Conservation (phyloP, 2,113 vertebrate genomes). For the Scatophagus argus region DNA sequence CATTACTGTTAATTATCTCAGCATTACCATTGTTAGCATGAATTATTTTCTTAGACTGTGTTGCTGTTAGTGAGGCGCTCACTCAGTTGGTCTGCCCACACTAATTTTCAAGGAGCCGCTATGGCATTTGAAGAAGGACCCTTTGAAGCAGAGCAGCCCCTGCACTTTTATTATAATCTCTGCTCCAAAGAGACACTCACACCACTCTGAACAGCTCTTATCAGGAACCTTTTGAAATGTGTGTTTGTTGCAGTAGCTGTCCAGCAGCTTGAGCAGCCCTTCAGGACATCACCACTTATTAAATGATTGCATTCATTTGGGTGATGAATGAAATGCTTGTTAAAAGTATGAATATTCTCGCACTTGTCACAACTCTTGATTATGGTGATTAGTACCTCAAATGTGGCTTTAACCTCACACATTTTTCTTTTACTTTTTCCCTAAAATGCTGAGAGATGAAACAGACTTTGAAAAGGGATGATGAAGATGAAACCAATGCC, state of each 20-base stretch:
- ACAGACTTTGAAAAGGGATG: background rate
- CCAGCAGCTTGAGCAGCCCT: constrained; percentile 19
- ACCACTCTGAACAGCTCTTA: constrained; percentile 19
- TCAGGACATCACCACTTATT: constrained; percentile 25
- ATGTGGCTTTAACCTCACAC: background rate
- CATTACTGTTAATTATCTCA: background rate
- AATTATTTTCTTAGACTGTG: background rate
- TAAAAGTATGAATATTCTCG: background rate
- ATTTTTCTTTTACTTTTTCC: background rate
- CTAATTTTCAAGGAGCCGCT: constrained; percentile 32
- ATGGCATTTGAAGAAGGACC: constrained; percentile 1
- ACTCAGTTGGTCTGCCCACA: constrained; percentile 8
- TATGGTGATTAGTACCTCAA: background rate
- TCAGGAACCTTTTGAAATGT: constrained; percentile 34
- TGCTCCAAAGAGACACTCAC: constrained; percentile 16
- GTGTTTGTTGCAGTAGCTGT: constrained; percentile 13
- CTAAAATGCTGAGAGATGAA: background rate
- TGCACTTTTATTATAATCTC: constrained; percentile 22
- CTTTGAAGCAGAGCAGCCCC: constrained; percentile 13
- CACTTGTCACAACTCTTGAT: constrained; percentile 1
- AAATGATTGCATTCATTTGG: constrained; percentile 21
- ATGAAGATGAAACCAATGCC: background rate
- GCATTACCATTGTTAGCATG: background rate
- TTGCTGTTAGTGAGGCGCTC: constrained; percentile 12
- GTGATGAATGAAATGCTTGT: constrained; percentile 25